A percentile compares a stretch with the other conserved stretches of the same genome.
These are phyloP conservation scores for Sorex araneus DNA, from an alignment of 2,113 vertebrate genomes.

Conservation along the genomic window DNA sequence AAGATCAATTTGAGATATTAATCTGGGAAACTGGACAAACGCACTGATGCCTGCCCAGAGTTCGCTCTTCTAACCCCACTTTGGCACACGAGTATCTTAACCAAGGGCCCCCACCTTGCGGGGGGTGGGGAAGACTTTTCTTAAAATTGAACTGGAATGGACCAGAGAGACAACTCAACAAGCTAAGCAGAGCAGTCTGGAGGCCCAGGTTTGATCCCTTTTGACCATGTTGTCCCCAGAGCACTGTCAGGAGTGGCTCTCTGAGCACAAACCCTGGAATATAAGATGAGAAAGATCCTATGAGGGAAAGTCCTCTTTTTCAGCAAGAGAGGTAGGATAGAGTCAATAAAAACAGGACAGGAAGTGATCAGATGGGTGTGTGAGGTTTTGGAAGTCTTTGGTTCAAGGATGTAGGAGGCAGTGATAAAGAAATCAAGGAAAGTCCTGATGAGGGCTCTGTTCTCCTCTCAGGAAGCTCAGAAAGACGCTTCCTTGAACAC, in stretches of 20 bases:
- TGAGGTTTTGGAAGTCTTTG: constrained; percentile 10
- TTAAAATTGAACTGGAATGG: no score
- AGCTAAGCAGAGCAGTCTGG: no score
- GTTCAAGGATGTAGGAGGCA: neutral
- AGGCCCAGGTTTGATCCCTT: no score
- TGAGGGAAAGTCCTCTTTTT: neutral
- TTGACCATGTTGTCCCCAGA: no score
- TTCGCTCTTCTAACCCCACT: no score
- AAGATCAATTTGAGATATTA: neutral
- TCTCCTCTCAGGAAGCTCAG: neutral
- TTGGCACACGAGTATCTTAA: neutral
- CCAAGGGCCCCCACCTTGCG: neutral
- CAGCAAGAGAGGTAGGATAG: neutral
- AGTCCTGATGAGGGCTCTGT: neutral
- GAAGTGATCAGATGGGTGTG: neutral
- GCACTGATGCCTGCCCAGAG: neutral
- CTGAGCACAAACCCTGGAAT: no score
- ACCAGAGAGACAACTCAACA: no score
- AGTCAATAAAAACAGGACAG: neutral
- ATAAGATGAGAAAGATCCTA: neutral
- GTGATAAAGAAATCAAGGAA: neutral
- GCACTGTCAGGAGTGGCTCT: no score
- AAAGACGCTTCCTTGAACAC: neutral
- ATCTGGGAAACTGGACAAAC: neutral
- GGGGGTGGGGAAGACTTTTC: no score